Conservation (phyloP, 2,888 invertebrate genomes). For the Nebria salina region DNA sequence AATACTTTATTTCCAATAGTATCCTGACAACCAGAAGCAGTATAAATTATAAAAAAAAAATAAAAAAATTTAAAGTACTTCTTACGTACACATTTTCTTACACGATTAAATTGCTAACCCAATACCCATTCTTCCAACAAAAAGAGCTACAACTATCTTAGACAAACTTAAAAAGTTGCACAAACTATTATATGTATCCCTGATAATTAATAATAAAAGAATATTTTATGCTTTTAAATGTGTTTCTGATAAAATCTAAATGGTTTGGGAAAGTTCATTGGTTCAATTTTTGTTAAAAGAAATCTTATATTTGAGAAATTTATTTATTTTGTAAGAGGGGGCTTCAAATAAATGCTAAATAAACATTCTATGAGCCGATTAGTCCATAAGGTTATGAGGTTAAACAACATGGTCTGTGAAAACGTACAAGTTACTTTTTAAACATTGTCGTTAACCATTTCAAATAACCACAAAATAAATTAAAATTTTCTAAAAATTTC, state of each 20-base stretch:
- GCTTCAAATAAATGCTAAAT: slow-evolving; percentile 40
- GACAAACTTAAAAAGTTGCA: no score
- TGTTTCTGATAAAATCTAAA: no score
- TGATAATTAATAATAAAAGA: no score
- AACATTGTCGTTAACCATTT: slow-evolving; percentile 5
- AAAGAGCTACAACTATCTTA: no score
- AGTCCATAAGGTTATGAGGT: slow-evolving; percentile 24
- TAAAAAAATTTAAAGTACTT: background rate
- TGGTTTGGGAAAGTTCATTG: no score
- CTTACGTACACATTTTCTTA: no score
- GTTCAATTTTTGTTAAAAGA: slow-evolving; percentile 2
- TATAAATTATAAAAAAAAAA: background rate
- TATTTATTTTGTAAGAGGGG: slow-evolving; percentile 24
- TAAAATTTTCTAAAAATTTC: background rate
- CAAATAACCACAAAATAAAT: background rate
- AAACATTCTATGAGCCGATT: slow-evolving; percentile 44
- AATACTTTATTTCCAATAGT: slow-evolving; percentile 16
- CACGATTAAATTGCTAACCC: no score
- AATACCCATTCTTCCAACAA: no score
- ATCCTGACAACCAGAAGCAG: slow-evolving; percentile 28
- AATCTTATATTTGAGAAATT: slow-evolving; percentile 33
- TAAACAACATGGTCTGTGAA: slow-evolving; percentile 22
- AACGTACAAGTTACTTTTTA: slow-evolving; percentile 37
- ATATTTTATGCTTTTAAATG: no score
- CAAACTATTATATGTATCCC: no score